Evolutionary conservation across 2,888 invertebrate species (phyloP).

Genomic region (Parasteatoda lunata): DNA sequence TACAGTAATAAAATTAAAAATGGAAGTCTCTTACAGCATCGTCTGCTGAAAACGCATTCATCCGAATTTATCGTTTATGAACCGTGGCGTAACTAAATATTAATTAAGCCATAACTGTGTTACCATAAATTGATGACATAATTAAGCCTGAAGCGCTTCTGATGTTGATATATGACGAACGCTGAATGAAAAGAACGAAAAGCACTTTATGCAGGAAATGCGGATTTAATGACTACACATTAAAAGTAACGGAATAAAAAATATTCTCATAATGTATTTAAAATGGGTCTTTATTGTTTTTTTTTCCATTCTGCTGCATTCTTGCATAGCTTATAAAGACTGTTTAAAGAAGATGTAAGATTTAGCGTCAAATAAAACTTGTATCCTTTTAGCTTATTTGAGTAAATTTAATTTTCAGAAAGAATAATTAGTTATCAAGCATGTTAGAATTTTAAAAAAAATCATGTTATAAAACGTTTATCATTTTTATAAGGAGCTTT

Average conservation of each 20-base stretch:
- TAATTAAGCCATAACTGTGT: conserved; percentile 64
- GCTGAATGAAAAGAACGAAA: conserved; percentile 37
- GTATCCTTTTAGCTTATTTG: no score
- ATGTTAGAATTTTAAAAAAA: neutral
- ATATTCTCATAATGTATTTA: conserved; percentile 58
- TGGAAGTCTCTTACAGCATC: conserved; percentile 26
- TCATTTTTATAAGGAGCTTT: neutral
- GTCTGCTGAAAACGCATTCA: conserved; percentile 52
- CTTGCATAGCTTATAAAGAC: conserved; percentile 12
- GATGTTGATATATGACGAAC: conserved; percentile 62
- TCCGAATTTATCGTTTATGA: conserved; percentile 65
- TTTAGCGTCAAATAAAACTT: no score
- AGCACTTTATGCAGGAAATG: conserved; percentile 46
- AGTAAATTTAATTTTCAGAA: neutral
- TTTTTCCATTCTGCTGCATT: conserved; percentile 13
- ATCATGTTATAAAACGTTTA: neutral
- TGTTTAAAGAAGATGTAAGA: no score
- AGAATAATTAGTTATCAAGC: neutral
- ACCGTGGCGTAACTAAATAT: conserved; percentile 68
- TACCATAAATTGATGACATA: conserved; percentile 68
- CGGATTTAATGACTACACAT: conserved; percentile 58
- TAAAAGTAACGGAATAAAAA: conserved; percentile 31
- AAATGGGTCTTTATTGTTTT: conserved; percentile 60
- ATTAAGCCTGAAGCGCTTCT: conserved; percentile 60
- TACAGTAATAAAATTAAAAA: conserved; percentile 58